Evolutionary conservation across 1,140 invertebrate species (phyloP).

Genomic region (Ectropis grisescens): DNA sequence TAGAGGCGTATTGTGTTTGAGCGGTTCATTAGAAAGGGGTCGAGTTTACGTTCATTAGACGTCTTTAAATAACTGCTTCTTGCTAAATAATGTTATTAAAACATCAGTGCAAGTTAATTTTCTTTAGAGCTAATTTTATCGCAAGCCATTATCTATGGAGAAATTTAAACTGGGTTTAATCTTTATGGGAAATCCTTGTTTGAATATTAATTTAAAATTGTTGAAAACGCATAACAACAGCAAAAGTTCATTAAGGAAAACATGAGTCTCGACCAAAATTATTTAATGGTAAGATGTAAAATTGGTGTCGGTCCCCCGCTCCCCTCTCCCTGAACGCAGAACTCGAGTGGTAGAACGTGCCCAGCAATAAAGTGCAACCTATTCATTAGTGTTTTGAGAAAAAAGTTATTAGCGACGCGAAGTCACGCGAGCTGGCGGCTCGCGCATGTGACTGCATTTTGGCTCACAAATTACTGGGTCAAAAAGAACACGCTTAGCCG

Average conservation of each 20-base stretch:
- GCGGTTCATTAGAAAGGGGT: too few relatives aligned
- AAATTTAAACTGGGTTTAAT: too few relatives aligned
- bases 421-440: slow-evolving; percentile 21
- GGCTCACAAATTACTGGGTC: slow-evolving; percentile 28
- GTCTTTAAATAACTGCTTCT: too few relatives aligned
- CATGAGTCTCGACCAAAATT: slow-evolving; percentile 37
- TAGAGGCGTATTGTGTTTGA: too few relatives aligned
- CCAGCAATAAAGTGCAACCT: slow-evolving; percentile 49
- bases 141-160: too few relatives aligned
- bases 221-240: slow-evolving; percentile 11
- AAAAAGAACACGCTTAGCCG: slow-evolving; percentile 5
- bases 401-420: slow-evolving; percentile 44
- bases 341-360: slow-evolving; percentile 44
- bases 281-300: slow-evolving; percentile 36
- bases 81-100: too few relatives aligned
- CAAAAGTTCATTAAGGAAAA: slow-evolving; percentile 29
- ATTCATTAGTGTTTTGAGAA: slow-evolving; percentile 61
- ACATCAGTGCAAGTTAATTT: too few relatives aligned
- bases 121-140: too few relatives aligned
- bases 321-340: slow-evolving; percentile 3
- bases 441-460: slow-evolving; percentile 51
- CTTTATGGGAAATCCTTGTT: too few relatives aligned
- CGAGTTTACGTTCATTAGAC: too few relatives aligned
- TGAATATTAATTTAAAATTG: too few relatives aligned
- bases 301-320: slow-evolving; percentile 18